Percentiles rank a stretch among this genome's conserved stretches.
Evolutionary conservation across 2,797 vertebrate species (phyloP).

Genomic region (Sebastes reedi): DNA sequence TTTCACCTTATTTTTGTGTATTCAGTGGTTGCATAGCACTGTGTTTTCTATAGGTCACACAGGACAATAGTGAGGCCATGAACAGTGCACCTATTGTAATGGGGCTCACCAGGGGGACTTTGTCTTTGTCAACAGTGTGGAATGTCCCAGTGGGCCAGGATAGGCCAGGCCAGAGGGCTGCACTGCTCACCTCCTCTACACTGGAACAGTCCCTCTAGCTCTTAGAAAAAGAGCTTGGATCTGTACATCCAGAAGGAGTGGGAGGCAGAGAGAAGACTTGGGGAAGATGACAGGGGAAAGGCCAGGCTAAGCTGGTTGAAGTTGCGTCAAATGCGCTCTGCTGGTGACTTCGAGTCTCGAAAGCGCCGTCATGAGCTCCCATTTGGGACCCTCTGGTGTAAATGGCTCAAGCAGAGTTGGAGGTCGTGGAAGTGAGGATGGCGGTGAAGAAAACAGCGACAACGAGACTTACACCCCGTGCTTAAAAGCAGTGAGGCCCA

Average conservation of each 20-base stretch:
- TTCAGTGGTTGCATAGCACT: constrained; percentile 72
- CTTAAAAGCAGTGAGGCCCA: constrained; percentile 71
- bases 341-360: constrained; percentile 19
- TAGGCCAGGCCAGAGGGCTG: constrained; percentile 38
- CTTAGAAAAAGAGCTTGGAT: constrained; percentile 34
- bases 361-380: constrained; percentile 59
- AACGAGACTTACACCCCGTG: constrained; percentile 70
- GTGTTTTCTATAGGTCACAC: constrained; percentile 84
- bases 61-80: constrained; percentile 83
- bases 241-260: constrained; percentile 32
- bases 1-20: constrained; percentile 77
- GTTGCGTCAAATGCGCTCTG: constrained; percentile 13
- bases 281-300: constrained; percentile 27
- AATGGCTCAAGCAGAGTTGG: constrained; percentile 32
- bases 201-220: constrained; percentile 66
- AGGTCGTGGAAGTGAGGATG: constrained; percentile 26
- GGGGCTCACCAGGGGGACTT: constrained; percentile 75
- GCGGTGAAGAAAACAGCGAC: constrained; percentile 46
- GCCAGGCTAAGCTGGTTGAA: constrained; percentile 27
- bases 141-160: constrained; percentile 82
- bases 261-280: constrained; percentile 10
- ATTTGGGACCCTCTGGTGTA: constrained; percentile 32
- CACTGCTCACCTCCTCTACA: constrained; percentile 52
- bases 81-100: constrained; percentile 85
- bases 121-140: constrained; percentile 84